Evolutionary conservation across 1,140 invertebrate genomes (phyloP).

Genomic region (Pomacea maculata): DNA sequence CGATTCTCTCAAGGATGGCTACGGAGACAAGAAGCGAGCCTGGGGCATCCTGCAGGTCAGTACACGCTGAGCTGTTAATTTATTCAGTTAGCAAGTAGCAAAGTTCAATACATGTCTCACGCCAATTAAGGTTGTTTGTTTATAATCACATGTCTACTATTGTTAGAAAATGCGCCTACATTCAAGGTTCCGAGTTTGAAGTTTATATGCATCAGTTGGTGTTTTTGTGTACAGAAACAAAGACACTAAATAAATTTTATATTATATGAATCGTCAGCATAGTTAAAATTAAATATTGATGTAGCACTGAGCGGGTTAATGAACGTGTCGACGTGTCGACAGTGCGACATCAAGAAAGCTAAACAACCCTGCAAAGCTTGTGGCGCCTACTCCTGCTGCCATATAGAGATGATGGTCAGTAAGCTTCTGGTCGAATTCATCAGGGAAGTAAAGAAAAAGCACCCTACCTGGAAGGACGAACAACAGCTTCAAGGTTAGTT

Average conservation of each 20-base stretch:
- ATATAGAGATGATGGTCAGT: constrained; percentile 21
- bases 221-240: no score
- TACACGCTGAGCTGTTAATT: not conserved
- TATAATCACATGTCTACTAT: not conserved
- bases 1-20: constrained; percentile 15
- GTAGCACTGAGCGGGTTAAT: no score
- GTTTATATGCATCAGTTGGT: no score
- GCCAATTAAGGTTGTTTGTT: not conserved
- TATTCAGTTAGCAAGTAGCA: not conserved
- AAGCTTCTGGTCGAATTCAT: constrained; percentile 4
- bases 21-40: constrained; percentile 24
- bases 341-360: not conserved
- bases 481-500: constrained; percentile 10
- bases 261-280: no score
- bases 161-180: not conserved
- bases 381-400: constrained; percentile 7
- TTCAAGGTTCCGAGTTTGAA: no score
- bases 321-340: not conserved
- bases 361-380: not conserved
- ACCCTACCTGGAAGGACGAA: not conserved
- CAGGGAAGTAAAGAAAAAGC: not conserved
- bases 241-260: no score
- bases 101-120: not conserved
- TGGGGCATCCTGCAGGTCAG: constrained; percentile 35
- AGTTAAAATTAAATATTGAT: no score